Evolutionary conservation across 2,888 invertebrate genomes (phyloP).

Genomic region (Iselma pallidipennis): DNA sequence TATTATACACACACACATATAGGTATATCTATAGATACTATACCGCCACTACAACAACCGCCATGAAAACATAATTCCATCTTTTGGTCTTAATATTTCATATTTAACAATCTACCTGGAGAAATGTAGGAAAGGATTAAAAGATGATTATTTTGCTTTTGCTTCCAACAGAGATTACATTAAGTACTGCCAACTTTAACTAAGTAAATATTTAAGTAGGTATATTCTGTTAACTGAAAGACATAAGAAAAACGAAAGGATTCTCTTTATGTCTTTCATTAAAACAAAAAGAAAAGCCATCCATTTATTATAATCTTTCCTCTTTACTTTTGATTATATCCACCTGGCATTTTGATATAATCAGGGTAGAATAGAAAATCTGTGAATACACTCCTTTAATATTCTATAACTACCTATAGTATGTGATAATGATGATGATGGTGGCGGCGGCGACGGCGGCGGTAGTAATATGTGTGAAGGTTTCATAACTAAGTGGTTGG

Average conservation of each 20-base stretch:
- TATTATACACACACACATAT: too few species aligned
- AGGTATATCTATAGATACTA: too few species aligned
- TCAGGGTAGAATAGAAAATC: too few species aligned
- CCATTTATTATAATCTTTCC: too few species aligned
- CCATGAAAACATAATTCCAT: constrained; percentile 27
- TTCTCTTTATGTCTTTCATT: too few species aligned
- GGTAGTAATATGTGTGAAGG: neutral
- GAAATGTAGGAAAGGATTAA: constrained; percentile 45
- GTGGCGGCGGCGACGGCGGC: too few species aligned
- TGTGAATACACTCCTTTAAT: neutral
- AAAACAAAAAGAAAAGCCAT: too few species aligned
- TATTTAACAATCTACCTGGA: constrained; percentile 49
- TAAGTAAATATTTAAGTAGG: constrained; percentile 51
- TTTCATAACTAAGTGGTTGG: constrained; percentile 20
- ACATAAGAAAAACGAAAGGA: neutral
- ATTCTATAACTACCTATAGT: neutral
- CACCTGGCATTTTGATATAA: too few species aligned
- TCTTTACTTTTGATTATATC: too few species aligned
- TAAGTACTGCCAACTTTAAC: constrained; percentile 47
- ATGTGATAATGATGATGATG: too few species aligned
- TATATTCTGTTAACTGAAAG: constrained; percentile 17
- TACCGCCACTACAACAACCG: neutral
- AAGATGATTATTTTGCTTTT: constrained; percentile 49
- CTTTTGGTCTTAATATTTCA: constrained; percentile 43
- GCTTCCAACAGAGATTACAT: constrained; percentile 48